Evolutionary conservation across 2,113 vertebrate species (phyloP), one percentile per base, ranked within the genome.

Genomic region (Regulus satrapa): DNA sequence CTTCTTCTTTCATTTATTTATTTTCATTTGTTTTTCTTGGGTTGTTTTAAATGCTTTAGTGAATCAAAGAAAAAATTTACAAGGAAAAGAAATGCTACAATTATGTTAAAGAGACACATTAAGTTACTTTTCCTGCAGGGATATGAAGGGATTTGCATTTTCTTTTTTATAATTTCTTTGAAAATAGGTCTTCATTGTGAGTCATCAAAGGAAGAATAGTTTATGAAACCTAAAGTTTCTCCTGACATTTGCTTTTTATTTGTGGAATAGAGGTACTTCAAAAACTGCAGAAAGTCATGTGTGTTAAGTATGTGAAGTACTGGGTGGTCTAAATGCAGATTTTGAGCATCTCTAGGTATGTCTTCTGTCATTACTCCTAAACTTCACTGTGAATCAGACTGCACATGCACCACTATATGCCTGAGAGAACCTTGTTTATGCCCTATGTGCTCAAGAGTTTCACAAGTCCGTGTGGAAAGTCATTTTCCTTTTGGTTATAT

Each of bases 21-120:
- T 95, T 75, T 97, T 93, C 55, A 46, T 82, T 95, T 92, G 11
- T 19, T 97, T 94, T 90, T 69, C 75, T 94, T 94, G 49, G 51
- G 24, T 17, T 76, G 12, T 79, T 96, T 93, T 93, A 62, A 94
- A 43, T 89, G 40, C 85, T 93, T 79, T 45, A 85, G 15, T 14
- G 55, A 92, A 73, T 93, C 34, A 79, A 82, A 71, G 72, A 51
- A 97, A 79, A 94, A 96, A 91, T 63, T 59, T 51, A 93, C 10
- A 45, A 54, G 69, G 48, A 91, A 96, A 55, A 96, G 21, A 95
- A 96, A 97, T 89, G 38, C 9, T 94, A 78, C 88, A 94, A 93
- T 93, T 88, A 83, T 63, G 48, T 78, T 56, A 73, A 62, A 58
- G 18, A 92, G 95, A 18, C 62, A 83, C 45, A 63, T 9, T 5